Conservation (phyloP, 2,888 invertebrate species). For the Leptinotarsa juncta region DNA sequence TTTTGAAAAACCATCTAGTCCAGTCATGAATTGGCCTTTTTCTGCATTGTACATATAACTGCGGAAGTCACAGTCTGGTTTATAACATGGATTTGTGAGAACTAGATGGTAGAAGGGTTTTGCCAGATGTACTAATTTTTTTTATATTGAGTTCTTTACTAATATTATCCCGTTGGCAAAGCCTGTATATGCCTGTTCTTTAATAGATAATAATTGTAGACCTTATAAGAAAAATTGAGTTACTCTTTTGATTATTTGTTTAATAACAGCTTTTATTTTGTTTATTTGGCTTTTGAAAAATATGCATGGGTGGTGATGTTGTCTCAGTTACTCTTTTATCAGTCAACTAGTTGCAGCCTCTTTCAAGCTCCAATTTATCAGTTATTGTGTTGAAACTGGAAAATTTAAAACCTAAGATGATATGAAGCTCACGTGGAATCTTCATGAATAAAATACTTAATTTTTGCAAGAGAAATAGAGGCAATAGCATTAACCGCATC, state of each 20-base stretch:
- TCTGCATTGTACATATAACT: conserved; percentile 47
- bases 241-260: conserved; percentile 9
- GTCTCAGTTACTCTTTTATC: not conserved
- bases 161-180: not conserved
- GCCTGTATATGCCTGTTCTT: conserved; percentile 7
- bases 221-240: not conserved
- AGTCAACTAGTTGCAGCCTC: not conserved
- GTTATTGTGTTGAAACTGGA: too few relatives aligned
- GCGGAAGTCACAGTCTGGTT: conserved; percentile 25
- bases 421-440: too few relatives aligned
- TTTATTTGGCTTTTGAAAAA: not conserved
- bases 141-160: conserved; percentile 5
- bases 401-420: too few relatives aligned
- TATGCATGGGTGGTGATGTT: not conserved
- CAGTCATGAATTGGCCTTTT: conserved; percentile 46
- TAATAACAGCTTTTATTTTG: not conserved
- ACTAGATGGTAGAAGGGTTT: conserved; percentile 11
- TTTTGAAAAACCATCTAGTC: conserved; percentile 48
- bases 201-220: conserved; percentile 3
- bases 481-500: too few relatives aligned
- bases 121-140: conserved; percentile 14
- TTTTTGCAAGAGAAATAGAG: too few relatives aligned
- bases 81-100: conserved; percentile 16
- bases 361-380: too few relatives aligned
- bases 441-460: too few relatives aligned